Evolutionary conservation across 2,797 vertebrate genomes (phyloP).

Genomic region (Poeciliopsis paucimaculata): DNA sequence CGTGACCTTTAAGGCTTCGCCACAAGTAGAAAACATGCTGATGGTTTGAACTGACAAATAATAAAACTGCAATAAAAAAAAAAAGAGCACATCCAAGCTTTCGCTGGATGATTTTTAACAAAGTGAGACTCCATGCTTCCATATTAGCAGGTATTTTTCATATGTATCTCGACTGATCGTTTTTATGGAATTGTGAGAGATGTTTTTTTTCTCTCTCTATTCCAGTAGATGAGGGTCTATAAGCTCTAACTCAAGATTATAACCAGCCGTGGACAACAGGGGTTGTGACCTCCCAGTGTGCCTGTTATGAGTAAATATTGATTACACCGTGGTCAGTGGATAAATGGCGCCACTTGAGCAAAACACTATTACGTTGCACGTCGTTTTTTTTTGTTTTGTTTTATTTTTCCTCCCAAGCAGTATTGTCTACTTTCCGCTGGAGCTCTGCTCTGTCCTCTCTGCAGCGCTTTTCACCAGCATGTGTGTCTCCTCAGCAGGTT

Average conservation of each 20-base stretch:
- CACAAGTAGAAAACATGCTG: constrained; percentile 41
- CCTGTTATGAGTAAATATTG: constrained; percentile 78
- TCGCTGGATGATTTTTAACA: constrained; percentile 14
- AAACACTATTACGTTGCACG: constrained; percentile 67
- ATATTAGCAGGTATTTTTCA: neutral
- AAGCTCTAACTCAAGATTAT: constrained; percentile 67
- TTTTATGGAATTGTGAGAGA: constrained; percentile 33
- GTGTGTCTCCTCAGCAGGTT: constrained; percentile 52
- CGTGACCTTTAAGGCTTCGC: constrained; percentile 71
- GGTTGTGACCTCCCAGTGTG: constrained; percentile 74
- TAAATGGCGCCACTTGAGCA: constrained; percentile 68
- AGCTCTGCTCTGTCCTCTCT: constrained; percentile 55
- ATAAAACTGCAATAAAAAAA: constrained; percentile 27
- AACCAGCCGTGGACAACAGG: constrained; percentile 63
- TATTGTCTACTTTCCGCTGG: constrained; percentile 65
- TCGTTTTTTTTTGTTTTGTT: constrained; percentile 30
- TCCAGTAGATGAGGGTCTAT: constrained; percentile 47
- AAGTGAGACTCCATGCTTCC: constrained; percentile 4
- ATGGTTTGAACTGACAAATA: constrained; percentile 45
- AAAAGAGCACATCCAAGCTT: constrained; percentile 1
- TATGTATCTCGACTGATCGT: constrained; percentile 22
- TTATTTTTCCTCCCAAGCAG: constrained; percentile 32
- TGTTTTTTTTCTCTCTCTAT: constrained; percentile 3
- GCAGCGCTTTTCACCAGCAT: constrained; percentile 62
- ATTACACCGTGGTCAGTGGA: constrained; percentile 67